Percentiles rank a stretch among this genome's conserved stretches.
These are phyloP conservation scores for Cavia aperea DNA, from an alignment of 2,113 vertebrate species.

Conservation along the genomic window DNA sequence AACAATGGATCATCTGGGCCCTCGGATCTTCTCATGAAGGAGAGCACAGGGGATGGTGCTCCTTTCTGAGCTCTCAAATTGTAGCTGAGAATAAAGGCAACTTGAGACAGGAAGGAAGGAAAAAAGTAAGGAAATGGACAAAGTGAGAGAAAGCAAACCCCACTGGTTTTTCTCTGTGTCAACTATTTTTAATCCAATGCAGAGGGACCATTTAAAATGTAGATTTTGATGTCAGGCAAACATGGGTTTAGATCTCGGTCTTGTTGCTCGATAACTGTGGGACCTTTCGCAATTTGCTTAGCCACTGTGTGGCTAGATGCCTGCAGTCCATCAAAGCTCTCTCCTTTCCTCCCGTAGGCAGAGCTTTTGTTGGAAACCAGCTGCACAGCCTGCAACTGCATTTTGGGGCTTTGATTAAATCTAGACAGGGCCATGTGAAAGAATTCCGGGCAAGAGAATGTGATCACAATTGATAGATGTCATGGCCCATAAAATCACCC, in stretches of 20 bases:
- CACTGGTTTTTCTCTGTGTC: background rate
- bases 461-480: background rate
- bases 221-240: background rate
- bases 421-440: background rate
- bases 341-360: background rate
- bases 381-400: background rate
- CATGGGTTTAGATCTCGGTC: background rate
- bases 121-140: background rate
- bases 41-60: background rate
- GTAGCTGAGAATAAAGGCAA: slow-evolving; percentile 17
- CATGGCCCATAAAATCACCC: background rate
- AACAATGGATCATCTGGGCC: slow-evolving; percentile 12
- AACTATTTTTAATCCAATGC: background rate
- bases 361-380: background rate
- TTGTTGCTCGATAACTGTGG: background rate
- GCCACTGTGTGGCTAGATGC: background rate
- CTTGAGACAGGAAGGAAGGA: background rate
- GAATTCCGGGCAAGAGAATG: background rate
- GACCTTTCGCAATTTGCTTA: background rate
- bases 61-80: slow-evolving; percentile 3
- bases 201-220: background rate
- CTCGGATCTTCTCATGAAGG: slow-evolving; percentile 28
- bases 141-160: background rate
- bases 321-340: background rate
- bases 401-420: slow-evolving; percentile 19